A percentile compares a stretch with the other conserved stretches of the same genome.
These are phyloP conservation scores for Hemibagrus wyckioides DNA, from an alignment of 2,113 vertebrate species.

Conservation along the genomic window DNA sequence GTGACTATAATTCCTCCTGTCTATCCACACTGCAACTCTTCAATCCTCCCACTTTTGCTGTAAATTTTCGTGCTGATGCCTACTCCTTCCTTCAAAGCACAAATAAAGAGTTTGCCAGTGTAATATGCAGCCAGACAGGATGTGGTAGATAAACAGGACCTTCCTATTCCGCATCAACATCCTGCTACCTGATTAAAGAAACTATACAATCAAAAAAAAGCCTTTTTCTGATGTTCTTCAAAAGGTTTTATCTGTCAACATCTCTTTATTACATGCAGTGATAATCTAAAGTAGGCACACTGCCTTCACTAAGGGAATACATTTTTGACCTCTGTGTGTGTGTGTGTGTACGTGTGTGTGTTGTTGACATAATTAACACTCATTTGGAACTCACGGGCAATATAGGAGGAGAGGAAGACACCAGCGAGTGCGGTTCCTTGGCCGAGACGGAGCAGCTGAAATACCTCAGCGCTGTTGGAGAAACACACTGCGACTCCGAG, in stretches of 20 bases:
- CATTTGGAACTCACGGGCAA: slow-evolving; percentile 72
- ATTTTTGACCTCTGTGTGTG: slow-evolving; percentile 1
- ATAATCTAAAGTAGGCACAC: not conserved
- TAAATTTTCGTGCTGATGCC: not conserved
- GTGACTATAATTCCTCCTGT: not conserved
- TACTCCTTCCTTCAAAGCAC: not conserved
- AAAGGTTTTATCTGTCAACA: not conserved
- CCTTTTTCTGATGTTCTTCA: not conserved
- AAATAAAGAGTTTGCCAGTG: not conserved
- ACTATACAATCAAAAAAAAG: not conserved
- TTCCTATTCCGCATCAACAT: not conserved
- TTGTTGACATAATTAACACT: not conserved
- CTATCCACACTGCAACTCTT: not conserved
- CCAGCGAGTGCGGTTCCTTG: slow-evolving; percentile 78
- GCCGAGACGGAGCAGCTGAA: slow-evolving; percentile 75
- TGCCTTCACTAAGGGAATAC: not conserved
- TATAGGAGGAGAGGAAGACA: slow-evolving; percentile 79
- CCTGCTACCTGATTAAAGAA: slow-evolving; percentile 3
- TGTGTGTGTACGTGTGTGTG: not conserved
- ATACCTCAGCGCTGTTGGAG: slow-evolving; percentile 66
- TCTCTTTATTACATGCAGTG: not conserved
- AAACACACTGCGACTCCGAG: slow-evolving; percentile 73
- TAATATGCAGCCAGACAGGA: not conserved
- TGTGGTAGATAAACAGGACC: slow-evolving; percentile 18
- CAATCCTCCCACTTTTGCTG: no score